Evolutionary conservation across 2,113 vertebrate species (phyloP).

Genomic region (Gavia stellata): DNA sequence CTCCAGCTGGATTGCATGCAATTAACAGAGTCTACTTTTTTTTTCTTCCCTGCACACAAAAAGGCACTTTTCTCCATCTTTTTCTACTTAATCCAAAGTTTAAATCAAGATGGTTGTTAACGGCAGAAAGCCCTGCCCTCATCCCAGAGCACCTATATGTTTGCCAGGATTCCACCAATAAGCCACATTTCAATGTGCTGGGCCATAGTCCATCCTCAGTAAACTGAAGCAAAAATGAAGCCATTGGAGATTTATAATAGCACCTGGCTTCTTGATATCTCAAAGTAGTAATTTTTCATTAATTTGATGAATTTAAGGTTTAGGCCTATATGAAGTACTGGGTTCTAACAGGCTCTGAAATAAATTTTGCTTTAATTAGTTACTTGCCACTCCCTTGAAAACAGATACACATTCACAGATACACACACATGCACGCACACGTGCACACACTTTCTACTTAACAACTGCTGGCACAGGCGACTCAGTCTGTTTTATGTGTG

Average conservation of each 20-base stretch:
- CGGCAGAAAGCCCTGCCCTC: not conserved
- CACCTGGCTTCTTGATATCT: not conserved
- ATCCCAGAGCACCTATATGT: not conserved
- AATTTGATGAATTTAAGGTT: not conserved
- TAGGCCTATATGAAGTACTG: not conserved
- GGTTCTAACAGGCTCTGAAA: not conserved
- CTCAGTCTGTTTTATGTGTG: not conserved
- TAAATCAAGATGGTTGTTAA: not conserved
- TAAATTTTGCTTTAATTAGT: not conserved
- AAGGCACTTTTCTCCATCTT: not conserved
- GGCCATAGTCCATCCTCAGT: not conserved
- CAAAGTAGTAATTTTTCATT: not conserved
- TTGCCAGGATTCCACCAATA: not conserved
- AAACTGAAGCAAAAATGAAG: not conserved
- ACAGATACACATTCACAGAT: not conserved
- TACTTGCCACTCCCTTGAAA: not conserved
- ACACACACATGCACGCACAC: too few relatives aligned
- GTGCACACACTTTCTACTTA: not conserved
- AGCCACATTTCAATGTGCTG: not conserved
- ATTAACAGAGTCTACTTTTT: not conserved
- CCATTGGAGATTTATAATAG: not conserved
- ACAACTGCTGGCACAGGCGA: not conserved
- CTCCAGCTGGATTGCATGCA: not conserved
- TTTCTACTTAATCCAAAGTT: not conserved
- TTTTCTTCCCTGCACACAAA: not conserved